Base-by-base conservation (phyloP, 2,888 invertebrate species). In the Tortrix viridana region DNA sequence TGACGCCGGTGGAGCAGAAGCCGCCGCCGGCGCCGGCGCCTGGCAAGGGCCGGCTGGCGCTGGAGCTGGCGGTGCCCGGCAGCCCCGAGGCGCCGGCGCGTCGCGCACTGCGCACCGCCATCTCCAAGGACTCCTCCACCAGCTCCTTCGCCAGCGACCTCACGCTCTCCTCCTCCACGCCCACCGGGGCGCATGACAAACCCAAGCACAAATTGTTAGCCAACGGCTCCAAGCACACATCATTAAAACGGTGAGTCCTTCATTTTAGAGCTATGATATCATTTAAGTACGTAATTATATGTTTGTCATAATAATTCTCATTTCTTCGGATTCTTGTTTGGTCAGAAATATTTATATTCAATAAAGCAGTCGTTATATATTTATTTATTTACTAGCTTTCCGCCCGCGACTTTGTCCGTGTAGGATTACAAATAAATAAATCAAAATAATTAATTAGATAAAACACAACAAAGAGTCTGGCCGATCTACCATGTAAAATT, bases 1-100 rank as follows among this genome's bases (percentile, higher is more conserved):
- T 96, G 95, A 92, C 96, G 74, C 96, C 96, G 56, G 94, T 95
- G 77, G 96, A 95, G 78, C 95, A 96, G 82, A 96, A 96, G 84
- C 95, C 95, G 59, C 95, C 95, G 60, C 93, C 94, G 71, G 94
- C 43, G 53, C 80, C 75, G 82, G 26, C 12, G 32, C 93, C 85
- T 70, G 92, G 81, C 55, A 93, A 94, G 74, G 91, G 92, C 18
- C 86, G 93, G 67, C 81, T 93, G 80, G 86, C 88, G 46, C 77
- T 93, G 66, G 93, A 92, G 70, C 70, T 80, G 32, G 71, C 71
- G 12, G 85, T 82, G 62, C 88, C 86, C 1, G 88, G 89, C 70
- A 88, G 89, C 70, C 87, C 92, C 0, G 88, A 89, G 72, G 74
- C 86, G 0, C 73, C 83, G 19, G 81, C 79, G 22, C 77, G 87